Evolutionary conservation across 2,113 vertebrate genomes (phyloP).

Genomic region (Myrmophylax atrothorax): DNA sequence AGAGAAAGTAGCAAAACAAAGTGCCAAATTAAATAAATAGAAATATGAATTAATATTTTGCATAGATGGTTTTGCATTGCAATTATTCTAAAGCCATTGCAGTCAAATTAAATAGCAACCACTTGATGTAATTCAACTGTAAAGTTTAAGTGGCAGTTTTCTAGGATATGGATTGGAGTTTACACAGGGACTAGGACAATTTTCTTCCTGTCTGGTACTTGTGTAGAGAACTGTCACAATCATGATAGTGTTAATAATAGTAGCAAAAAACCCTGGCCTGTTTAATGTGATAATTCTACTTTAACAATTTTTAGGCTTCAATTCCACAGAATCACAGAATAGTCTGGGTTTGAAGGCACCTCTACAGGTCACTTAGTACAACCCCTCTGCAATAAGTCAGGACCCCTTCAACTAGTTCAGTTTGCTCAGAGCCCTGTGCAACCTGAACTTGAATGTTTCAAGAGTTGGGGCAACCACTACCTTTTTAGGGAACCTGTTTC

Average conservation of each 20-base stretch:
- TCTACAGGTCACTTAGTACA: neutral
- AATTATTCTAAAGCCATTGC: neutral
- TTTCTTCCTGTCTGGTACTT: neutral
- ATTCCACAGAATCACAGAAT: neutral
- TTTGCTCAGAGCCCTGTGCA: neutral
- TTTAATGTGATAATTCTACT: neutral
- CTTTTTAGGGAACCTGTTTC: neutral
- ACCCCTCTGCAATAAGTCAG: neutral
- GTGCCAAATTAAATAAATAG: constrained; percentile 55
- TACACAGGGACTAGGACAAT: neutral
- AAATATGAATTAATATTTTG: constrained; percentile 30
- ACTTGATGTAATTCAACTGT: neutral
- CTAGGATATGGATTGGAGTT: neutral
- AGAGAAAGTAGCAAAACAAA: constrained; percentile 20
- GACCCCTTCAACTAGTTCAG: neutral
- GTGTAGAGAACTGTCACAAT: neutral
- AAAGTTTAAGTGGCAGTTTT: neutral
- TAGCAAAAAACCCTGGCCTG: fast-evolving
- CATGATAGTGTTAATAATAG: neutral
- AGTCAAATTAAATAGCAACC: neutral
- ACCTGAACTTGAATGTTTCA: fast-evolving
- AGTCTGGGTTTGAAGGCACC: neutral
- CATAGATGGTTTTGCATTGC: neutral
- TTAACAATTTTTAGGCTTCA: neutral
- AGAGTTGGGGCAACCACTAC: too few relatives aligned